Evolutionary conservation across 2,797 vertebrate genomes (phyloP), one percentile per base, ranked within the genome.

Genomic region (Apogon talboti): DNA sequence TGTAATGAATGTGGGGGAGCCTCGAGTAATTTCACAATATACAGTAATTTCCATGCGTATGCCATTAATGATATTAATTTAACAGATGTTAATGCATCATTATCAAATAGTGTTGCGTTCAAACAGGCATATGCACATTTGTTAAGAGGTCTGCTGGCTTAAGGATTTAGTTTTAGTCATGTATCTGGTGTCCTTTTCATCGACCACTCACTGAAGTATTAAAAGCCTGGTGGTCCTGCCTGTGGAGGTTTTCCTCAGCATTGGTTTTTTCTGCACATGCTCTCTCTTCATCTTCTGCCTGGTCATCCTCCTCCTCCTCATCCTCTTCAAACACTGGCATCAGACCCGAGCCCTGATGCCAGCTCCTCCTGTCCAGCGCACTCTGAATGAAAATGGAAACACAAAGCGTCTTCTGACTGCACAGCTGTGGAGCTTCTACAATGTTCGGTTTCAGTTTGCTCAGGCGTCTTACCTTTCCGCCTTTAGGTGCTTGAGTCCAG

Each of bases 281-380:
- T 60, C 8, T 56, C n/a, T 65, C 79, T 42, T 82, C 68, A 19
- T 11, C 67, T 51, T 28, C 66, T 6, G 15, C 15, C 30, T 3
- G 70, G n/a, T 76, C 67, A 1, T 78, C 79, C 19, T 89, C 8
- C 37, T 33, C 60, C 57, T 78, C 79, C 21, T 89, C 84, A 13
- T 81, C 83, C 63, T 89, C 87, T 48, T 84, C 85, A 37, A 81
- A 71, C 53, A 86, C 79, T 30, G 84, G 81, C 59, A 61, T 82
- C 59, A 85, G 63, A 59, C 78, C 65, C 45, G 80, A 69, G 60
- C 78, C 56, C 45, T 84, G 83, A 54, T 86, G 74, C 78, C 80
- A 78, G 55, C 41, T 69, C 71, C 76, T 87, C 55, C 90, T 81
- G 53, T 91, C 86, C 19, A 50, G 19, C 11, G 76, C 15, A 65